Conservation (phyloP, 2,797 vertebrate genomes). For the Fringilla coelebs region DNA sequence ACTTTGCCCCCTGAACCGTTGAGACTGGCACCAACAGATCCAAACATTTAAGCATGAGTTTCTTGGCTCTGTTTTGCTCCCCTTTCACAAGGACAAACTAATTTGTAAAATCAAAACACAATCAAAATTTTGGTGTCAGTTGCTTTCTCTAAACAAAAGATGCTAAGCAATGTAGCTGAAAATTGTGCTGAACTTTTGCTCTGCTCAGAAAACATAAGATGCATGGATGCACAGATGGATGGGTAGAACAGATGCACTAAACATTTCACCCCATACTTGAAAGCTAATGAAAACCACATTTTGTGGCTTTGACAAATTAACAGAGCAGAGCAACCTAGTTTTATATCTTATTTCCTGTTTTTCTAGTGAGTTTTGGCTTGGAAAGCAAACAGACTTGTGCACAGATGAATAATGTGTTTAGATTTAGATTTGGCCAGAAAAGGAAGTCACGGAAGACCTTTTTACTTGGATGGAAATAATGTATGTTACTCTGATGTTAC, state of each 20-base stretch:
- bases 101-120: not conserved
- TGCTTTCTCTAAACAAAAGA: not conserved
- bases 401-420: constrained; percentile 51
- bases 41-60: not conserved
- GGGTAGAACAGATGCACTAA: not conserved
- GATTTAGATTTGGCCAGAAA: constrained; percentile 37
- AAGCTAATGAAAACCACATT: constrained; percentile 49
- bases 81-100: not conserved
- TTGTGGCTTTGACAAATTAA: constrained; percentile 40
- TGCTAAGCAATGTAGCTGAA: not conserved
- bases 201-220: not conserved
- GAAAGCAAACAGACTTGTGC: constrained; percentile 15
- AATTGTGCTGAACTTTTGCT: not conserved
- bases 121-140: not conserved
- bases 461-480: constrained; percentile 38
- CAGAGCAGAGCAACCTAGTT: constrained; percentile 8
- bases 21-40: not conserved
- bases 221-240: not conserved
- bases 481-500: not conserved
- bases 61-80: not conserved
- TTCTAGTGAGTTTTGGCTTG: constrained; percentile 34
- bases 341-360: constrained; percentile 56
- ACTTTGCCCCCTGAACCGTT: not conserved
- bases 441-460: not conserved
- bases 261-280: not conserved